Evolutionary conservation across 2,888 invertebrate genomes (phyloP).

Genomic region (Nebria brevicollis): DNA sequence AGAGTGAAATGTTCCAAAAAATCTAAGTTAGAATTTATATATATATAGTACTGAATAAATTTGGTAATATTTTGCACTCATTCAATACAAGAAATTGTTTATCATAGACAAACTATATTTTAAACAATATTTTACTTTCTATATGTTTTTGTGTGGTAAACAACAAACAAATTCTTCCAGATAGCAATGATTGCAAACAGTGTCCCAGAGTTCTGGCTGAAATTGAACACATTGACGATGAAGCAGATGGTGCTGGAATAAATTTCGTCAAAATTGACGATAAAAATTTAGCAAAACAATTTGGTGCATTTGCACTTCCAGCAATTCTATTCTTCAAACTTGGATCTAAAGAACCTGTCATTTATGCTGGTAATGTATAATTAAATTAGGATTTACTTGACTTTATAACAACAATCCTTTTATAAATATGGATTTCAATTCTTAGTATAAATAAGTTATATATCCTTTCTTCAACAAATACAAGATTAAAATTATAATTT

Average conservation of each 20-base stretch:
- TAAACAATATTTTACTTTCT: background rate
- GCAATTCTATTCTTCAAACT: conserved; percentile 91
- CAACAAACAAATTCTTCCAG: conserved; percentile 66
- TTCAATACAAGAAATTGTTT: no score
- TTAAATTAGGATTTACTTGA: no score
- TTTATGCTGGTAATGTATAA: conserved; percentile 77
- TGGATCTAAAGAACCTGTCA: conserved; percentile 88
- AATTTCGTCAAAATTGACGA: conserved; percentile 94
- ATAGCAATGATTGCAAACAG: conserved; percentile 95
- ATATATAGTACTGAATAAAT: no score
- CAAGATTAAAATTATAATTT: no score
- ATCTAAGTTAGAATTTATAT: no score
- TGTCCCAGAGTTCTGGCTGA: conserved; percentile 88
- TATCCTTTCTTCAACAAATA: no score
- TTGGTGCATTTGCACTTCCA: conserved; percentile 89
- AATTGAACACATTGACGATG: conserved; percentile 93
- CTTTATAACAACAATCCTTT: no score
- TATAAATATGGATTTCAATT: no score
- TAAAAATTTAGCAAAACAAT: conserved; percentile 84
- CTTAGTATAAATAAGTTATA: no score
- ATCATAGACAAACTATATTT: no score
- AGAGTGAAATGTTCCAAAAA: no score
- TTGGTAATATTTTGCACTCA: no score
- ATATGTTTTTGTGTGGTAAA: conserved; percentile 52
- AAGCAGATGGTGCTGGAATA: conserved; percentile 89